Evolutionary conservation across 2,113 vertebrate genomes (phyloP), one percentile per base, ranked within the genome.

Genomic region (Zapus hudsonius): DNA sequence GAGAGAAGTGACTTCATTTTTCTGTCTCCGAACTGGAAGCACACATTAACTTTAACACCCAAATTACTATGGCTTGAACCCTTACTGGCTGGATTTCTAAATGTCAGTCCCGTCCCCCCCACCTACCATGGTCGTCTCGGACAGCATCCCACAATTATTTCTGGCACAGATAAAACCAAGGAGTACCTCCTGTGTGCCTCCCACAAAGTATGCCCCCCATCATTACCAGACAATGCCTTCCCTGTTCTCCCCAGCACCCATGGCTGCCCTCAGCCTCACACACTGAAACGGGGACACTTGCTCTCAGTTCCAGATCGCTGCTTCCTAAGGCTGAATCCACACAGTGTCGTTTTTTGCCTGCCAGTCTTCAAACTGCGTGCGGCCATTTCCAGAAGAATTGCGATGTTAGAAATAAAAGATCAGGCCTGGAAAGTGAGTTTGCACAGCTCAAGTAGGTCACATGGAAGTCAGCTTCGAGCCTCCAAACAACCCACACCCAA

Each of bases 331-430:
- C 66, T 64, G 31, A 75, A n/a, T 78, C 86, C 69, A 42, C 19
- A 84, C 19, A 55, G 52, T 80, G 64, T 23, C 67, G 75, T 73
- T 95, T 73, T 95, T 75, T 91, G 80, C 80, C 90, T 91, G 57
- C 31, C 55, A 73, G 12, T 81, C 74, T 66, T 78, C 90, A 85
- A 67, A 91, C 66, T 27, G 81, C 5, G 16, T n/a, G 55, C 79
- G 76, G 20, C 52, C 55, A 42, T 93, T 94, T 89, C 85, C 81
- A 89, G 42, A 87, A 70, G 57, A 36, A 92, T 47, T 84, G 42
- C 63, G 84, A 64, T 7, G n/a, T 75, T 81, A 87, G 73, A 92
- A 86, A 59, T 38, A 78, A 78, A 85, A 93, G 40, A 57, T 76
- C 2, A 40, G 69, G 59, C 42, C 44, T 66, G 72, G 87, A 91